phyloP scores from a whole-genome alignment of 2,888 invertebrate genomes.

The Lithosia quadra region DNA sequence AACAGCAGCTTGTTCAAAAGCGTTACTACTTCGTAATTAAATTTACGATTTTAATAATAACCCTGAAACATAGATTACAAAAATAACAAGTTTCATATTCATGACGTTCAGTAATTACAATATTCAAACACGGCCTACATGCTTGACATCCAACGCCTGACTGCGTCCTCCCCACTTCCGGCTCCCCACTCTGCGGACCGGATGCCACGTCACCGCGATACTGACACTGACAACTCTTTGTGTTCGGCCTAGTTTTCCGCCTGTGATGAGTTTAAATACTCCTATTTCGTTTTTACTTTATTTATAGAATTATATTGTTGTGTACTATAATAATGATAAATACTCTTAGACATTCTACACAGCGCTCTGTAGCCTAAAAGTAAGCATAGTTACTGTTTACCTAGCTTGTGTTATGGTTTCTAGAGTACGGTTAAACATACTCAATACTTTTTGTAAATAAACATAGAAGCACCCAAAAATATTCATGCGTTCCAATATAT shows the following conservation, averaged over 20 bases:
- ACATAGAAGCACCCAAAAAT: too few relatives aligned
- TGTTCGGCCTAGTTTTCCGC: conserved; percentile 56
- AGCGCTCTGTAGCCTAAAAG: too few relatives aligned
- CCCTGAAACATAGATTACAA: not conserved
- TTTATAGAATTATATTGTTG: not conserved
- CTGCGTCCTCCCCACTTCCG: conserved; percentile 50
- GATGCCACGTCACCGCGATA: conserved; percentile 51
- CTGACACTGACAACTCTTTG: conserved; percentile 49
- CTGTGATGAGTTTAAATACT: conserved; percentile 46
- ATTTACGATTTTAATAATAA: not conserved
- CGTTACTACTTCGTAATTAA: not conserved
- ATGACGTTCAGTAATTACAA: conserved; percentile 27
- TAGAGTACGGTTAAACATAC: too few relatives aligned
- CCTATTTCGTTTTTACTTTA: not conserved
- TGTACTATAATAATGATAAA: too few relatives aligned
- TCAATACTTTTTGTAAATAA: too few relatives aligned
- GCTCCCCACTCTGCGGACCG: conserved; percentile 45
- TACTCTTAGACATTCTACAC: too few relatives aligned
- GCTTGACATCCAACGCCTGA: conserved; percentile 48
- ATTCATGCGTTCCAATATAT: too few relatives aligned
- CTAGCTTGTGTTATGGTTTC: too few relatives aligned
- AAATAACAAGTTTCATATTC: conserved; percentile 22
- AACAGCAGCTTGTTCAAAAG: too few relatives aligned
- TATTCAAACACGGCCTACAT: conserved; percentile 56
- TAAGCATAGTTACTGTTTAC: too few relatives aligned